These are phyloP conservation scores for Phalanger gymnotis DNA, from an alignment of 2,797 vertebrate genomes.

Conservation along the genomic window DNA sequence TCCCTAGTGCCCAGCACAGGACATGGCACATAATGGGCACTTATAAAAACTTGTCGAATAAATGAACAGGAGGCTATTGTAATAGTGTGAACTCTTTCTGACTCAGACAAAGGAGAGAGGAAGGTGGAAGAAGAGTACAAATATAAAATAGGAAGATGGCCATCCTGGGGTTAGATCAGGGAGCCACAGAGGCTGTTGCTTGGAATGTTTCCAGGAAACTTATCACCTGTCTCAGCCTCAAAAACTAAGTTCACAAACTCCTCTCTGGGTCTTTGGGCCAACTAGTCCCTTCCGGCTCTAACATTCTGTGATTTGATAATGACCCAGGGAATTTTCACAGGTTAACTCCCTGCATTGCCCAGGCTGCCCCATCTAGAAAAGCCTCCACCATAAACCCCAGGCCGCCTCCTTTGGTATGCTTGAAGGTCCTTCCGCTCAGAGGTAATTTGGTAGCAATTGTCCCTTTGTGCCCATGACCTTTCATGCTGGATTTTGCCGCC, in stretches of 20 bases:
- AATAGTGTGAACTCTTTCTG: no score
- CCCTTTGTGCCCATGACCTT: neutral
- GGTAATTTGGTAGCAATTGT: neutral
- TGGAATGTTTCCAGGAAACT: no score
- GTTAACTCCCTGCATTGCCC: neutral
- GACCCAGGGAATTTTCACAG: neutral
- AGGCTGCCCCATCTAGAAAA: neutral
- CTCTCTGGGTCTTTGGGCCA: neutral
- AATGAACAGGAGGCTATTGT: no score
- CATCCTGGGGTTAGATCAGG: no score
- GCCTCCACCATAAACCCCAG: neutral
- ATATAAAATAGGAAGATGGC: no score
- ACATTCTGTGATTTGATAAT: neutral
- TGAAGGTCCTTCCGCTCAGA: neutral
- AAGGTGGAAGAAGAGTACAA: no score
- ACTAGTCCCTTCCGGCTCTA: neutral
- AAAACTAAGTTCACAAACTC: neutral
- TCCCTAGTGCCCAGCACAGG: no score
- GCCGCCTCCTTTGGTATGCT: neutral
- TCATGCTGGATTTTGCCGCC: neutral
- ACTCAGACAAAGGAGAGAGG: no score
- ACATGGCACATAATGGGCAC: no score
- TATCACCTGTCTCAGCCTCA: no score
- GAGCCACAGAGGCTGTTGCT: no score
- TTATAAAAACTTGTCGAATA: no score